Evolutionary conservation across 1,140 invertebrate genomes (phyloP).

Genomic region (Battus philenor): DNA sequence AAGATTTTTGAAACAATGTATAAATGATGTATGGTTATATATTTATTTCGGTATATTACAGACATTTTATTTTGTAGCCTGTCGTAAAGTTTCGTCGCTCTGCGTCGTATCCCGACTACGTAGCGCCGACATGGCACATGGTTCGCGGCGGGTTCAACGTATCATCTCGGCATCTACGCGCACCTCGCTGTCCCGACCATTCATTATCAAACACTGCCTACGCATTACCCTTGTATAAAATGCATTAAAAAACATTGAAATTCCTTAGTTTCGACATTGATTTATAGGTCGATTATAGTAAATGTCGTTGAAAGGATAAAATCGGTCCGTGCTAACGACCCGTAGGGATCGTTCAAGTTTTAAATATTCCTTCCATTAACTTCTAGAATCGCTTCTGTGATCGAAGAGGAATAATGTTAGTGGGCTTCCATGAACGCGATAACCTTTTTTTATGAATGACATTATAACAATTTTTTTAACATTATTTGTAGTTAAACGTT

Average conservation of each 20-base stretch:
- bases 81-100: not conserved
- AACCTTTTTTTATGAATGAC: no score
- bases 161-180: slow-evolving; percentile 7
- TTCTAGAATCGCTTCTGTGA: slow-evolving; percentile 12
- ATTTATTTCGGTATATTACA: not conserved
- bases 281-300: slow-evolving; percentile 8
- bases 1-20: not conserved
- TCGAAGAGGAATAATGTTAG: no score
- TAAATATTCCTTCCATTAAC: slow-evolving; percentile 6
- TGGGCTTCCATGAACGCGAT: not conserved
- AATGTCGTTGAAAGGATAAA: slow-evolving; percentile 13
- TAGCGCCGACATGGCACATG: slow-evolving; percentile 6
- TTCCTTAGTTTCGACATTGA: slow-evolving; percentile 13
- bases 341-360: slow-evolving; percentile 9
- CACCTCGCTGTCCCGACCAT: slow-evolving; percentile 13
- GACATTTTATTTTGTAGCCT: not conserved
- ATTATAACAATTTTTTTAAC: no score
- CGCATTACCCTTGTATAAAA: slow-evolving; percentile 15
- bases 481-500: no score
- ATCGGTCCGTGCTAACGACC: slow-evolving; percentile 6
- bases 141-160: slow-evolving; percentile 10
- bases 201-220: slow-evolving; percentile 17
- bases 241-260: slow-evolving; percentile 16
- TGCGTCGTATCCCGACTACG: not conserved
- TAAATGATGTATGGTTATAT: no score